Conservation (phyloP, 2,888 invertebrate species). For the Acronicta leporina region DNA sequence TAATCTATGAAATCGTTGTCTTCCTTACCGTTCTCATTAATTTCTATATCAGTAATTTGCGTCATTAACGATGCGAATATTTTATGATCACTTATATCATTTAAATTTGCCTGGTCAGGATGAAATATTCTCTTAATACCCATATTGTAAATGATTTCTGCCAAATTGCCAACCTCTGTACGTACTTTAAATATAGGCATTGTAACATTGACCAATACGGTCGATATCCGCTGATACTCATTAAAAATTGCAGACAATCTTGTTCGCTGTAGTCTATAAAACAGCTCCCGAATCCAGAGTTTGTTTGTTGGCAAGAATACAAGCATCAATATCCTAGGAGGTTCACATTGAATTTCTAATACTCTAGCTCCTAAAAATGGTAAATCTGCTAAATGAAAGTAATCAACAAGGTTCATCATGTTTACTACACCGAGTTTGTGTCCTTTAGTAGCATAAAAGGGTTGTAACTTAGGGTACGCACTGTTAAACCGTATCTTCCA, state of each 20-base stretch:
- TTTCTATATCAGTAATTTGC: constrained; percentile 69
- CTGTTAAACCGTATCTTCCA: constrained; percentile 73
- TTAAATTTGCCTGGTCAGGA: constrained; percentile 67
- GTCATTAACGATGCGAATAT: constrained; percentile 72
- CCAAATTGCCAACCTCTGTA: constrained; percentile 68
- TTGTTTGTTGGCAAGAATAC: constrained; percentile 67
- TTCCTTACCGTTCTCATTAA: constrained; percentile 69
- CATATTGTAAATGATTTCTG: constrained; percentile 76
- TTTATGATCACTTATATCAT: constrained; percentile 68
- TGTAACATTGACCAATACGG: constrained; percentile 65
- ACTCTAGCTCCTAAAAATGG: constrained; percentile 66
- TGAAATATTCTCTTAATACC: constrained; percentile 75
- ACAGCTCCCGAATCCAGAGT: constrained; percentile 63
- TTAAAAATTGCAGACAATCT: constrained; percentile 70
- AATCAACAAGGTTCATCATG: constrained; percentile 74
- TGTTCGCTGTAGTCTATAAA: constrained; percentile 65
- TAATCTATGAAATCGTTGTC: constrained; percentile 56
- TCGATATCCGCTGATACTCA: constrained; percentile 56
- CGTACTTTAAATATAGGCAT: constrained; percentile 72
- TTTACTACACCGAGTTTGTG: constrained; percentile 62
- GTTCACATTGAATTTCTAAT: constrained; percentile 68
- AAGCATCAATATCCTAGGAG: constrained; percentile 67
- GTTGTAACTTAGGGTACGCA: constrained; percentile 56
- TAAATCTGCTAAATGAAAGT: constrained; percentile 67
- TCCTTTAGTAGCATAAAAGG: constrained; percentile 61